These are phyloP conservation scores for Mormyrus iriodes DNA, from an alignment of 2,113 vertebrate genomes.

Conservation along the genomic window DNA sequence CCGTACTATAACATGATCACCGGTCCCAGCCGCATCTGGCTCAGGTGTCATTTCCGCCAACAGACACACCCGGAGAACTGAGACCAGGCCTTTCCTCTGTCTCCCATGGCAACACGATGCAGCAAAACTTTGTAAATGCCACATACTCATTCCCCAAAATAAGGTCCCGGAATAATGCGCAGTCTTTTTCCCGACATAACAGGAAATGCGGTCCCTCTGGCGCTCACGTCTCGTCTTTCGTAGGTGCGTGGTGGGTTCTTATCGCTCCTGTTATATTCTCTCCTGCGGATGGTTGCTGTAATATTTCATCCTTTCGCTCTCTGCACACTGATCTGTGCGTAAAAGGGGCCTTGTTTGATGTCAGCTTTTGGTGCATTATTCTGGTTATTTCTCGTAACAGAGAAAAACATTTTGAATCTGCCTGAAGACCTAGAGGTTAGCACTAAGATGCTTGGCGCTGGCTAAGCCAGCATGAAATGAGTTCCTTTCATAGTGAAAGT, in stretches of 20 bases:
- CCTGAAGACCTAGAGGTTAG: neutral
- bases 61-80: neutral
- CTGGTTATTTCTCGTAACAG: neutral
- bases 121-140: neutral
- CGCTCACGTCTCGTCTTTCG: neutral
- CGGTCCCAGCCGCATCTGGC: no score
- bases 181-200: neutral
- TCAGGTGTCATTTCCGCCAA: neutral
- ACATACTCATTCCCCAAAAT: neutral
- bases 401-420: neutral
- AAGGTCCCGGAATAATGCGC: neutral
- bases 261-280: neutral
- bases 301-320: neutral
- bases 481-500: neutral
- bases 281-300: neutral
- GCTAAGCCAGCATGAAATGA: neutral
- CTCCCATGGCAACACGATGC: neutral
- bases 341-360: neutral
- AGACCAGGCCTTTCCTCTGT: neutral
- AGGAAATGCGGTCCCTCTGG: neutral
- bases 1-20: no score
- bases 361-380: neutral
- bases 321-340: neutral
- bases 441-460: neutral
- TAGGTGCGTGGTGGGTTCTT: neutral